Evolutionary conservation across 2,888 invertebrate genomes (phyloP), one percentile per base, ranked within the genome.

Genomic region (Drosophila falleni): DNA sequence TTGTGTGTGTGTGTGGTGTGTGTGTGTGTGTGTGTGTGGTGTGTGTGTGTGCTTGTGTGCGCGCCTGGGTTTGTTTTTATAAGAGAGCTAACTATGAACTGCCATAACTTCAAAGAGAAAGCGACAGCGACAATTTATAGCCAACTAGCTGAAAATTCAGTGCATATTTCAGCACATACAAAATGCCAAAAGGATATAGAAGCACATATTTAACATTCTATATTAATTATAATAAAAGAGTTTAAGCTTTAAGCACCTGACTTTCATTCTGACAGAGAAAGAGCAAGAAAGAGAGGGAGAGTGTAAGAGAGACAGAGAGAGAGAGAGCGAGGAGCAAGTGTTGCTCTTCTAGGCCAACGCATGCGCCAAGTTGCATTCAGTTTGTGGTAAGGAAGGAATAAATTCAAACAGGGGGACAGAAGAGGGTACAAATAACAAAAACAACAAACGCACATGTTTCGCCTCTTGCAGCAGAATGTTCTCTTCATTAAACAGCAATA

Each of bases 291-390:
- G 44, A 15, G 10, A 41, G 29, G 31, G 37, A 8, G 29, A 6
- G 39, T 15, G 19, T n/a, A 50, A 19, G 51, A 23, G 51, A 44
- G 31, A 35, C 47, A 26, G 37, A 8, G 39, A 23, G 41, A 13
- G 39, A n/a, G 16, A 15, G 39, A 55, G 44, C 15, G 44, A 35
- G 37, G 19, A 29, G 69, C 53, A 16, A 47, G 75, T 59, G 49
- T 53, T 55, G 44, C 78, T 62, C 50, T 58, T 39, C 31, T 29
- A 15, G 78, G 46, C 47, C 47, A 19, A 75, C 75, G 75, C 75
- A 75, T 75, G 75, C 75, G 75, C 68, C 44, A 51, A 59, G 49
- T 33, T 19, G 44, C 49, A 13, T 19, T 5, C 47, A 11, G 3
- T 8, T n/a, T 42, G 29, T 15, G 47, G 16, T 49, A 31, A 16